Evolutionary conservation across 2,888 invertebrate genomes (phyloP).

Genomic region (Drosophila neonasuta): DNA sequence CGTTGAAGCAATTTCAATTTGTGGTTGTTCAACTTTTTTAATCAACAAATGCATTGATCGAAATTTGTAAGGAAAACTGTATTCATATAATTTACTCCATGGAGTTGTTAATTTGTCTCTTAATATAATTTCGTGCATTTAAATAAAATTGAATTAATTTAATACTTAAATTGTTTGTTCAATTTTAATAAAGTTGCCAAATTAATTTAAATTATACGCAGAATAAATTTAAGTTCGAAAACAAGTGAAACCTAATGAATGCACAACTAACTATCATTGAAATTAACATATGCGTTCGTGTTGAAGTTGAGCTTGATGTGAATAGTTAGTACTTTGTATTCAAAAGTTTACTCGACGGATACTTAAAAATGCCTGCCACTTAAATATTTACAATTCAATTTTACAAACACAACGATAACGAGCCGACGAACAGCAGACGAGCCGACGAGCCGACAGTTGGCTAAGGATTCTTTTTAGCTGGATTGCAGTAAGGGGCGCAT

Average conservation of each 20-base stretch:
- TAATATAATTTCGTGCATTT: no score
- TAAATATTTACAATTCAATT: conserved; percentile 75
- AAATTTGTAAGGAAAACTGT: no score
- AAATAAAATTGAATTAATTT: no score
- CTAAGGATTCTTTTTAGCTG: conserved; percentile 39
- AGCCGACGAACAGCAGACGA: conserved; percentile 62
- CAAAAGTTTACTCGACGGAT: conserved; percentile 29
- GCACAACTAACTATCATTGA: conserved; percentile 1
- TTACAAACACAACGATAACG: conserved; percentile 61
- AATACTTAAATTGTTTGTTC: no score
- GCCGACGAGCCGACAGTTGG: conserved; percentile 54
- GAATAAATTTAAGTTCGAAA: no score
- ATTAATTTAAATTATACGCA: no score
- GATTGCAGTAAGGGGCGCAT: conserved; percentile 25
- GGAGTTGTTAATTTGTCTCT: no score
- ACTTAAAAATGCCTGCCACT: conserved; percentile 35
- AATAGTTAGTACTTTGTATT: conserved; percentile 1
- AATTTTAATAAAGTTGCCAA: no score
- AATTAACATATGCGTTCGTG: background rate
- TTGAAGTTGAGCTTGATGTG: conserved; percentile 1
- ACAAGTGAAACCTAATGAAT: conserved; percentile 4
- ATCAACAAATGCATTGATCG: no score
- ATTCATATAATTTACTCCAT: no score
- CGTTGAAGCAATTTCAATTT: no score
- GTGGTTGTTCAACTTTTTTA: no score